Evolutionary conservation across 2,113 vertebrate genomes (phyloP), one percentile per base, ranked within the genome.

Genomic region (Pseudorectes ferrugineus): DNA sequence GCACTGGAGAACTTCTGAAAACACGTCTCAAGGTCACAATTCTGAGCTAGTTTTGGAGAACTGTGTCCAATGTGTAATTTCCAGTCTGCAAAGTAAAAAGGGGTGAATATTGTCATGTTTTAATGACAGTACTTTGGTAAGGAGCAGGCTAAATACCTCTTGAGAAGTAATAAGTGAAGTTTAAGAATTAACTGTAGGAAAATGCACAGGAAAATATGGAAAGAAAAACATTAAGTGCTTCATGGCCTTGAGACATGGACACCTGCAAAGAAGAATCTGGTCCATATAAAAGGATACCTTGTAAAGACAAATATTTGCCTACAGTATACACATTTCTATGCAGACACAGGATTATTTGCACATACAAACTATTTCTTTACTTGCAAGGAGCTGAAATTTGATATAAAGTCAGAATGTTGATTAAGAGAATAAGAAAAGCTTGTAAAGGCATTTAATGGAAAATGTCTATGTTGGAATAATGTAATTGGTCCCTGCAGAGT

Each of bases 401-500:
- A 92, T 93, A 89, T 75, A n/a, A 90, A 89, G 83, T 92, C 78
- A 88, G 91, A 78, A 33, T 43, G 54, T 16, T 6, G 4, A 91
- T 48, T 77, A 95, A 92, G 91, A 93, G 84, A 95, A 67, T 73
- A 91, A 96, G 90, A 82, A 84, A 57, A 74, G 12, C 80, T 42
- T 38, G 80, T 94, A 96, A 95, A 95, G 38, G 74, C 61, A 65
- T 78, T 96, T 97, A 97, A 85, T 95, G 92, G 95, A 91, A 97
- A 94, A 92, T 14, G 54, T 49, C 45, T 96, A 92, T 94, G 95
- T 96, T 98, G 94, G 93, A 96, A 97, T 97, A 96, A 95, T 26
- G 73, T 97, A 96, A 97, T 96, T 94, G 93, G 93, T 96, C 95
- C 95, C 97, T 52, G 65, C 84, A 97, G 97, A 96, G 89, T 74